These are phyloP conservation scores for Bombus ignitus DNA, from an alignment of 1,140 invertebrate species.

Conservation along the genomic window DNA sequence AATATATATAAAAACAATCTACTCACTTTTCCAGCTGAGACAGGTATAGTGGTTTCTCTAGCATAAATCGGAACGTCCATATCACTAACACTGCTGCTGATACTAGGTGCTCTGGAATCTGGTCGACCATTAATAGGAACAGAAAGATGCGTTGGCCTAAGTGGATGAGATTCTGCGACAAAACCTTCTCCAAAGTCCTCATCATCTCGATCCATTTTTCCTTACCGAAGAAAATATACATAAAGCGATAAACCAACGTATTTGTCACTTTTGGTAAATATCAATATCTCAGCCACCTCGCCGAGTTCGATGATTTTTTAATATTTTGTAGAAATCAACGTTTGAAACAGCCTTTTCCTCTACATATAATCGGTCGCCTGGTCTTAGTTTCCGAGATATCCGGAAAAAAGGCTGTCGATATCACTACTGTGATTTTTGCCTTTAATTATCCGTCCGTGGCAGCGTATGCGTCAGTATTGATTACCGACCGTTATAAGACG, in stretches of 20 bases:
- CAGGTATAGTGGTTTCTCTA: conserved; percentile 78
- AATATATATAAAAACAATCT: background rate
- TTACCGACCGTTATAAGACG: no score
- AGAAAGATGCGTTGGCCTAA: conserved; percentile 82
- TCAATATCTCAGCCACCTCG: no score
- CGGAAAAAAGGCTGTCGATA: no score
- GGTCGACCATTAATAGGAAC: conserved; percentile 76
- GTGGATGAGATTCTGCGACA: conserved; percentile 84
- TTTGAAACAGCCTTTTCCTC: no score
- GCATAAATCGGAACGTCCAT: conserved; percentile 85
- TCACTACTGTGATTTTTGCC: no score
- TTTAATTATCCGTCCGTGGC: no score
- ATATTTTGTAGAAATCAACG: no score
- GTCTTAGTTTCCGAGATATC: no score
- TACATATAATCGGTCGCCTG: no score
- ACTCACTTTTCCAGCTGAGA: conserved; percentile 76
- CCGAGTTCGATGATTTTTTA: no score
- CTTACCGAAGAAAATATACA: background rate
- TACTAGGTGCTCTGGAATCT: conserved; percentile 81
- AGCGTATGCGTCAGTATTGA: no score
- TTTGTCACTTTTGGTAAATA: background rate
- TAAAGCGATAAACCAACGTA: background rate
- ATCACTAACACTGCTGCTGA: conserved; percentile 84
- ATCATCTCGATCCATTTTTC: conserved; percentile 82
- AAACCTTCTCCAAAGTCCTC: conserved; percentile 84